Conservation (phyloP, 2,888 invertebrate genomes). For the Oscheius sp. region DNA sequence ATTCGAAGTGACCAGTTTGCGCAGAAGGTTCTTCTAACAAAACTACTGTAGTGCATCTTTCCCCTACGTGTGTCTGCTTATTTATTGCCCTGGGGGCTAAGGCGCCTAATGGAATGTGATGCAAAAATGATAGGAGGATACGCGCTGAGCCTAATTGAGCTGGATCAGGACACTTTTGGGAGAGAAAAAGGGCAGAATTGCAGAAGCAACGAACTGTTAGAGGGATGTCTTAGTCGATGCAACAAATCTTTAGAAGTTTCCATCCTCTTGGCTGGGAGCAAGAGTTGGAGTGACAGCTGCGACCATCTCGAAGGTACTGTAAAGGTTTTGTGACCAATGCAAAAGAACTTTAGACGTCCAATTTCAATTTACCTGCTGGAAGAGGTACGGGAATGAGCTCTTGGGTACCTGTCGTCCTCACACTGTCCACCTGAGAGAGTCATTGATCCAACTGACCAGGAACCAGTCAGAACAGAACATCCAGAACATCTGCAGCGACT, state of each 20-base stretch:
- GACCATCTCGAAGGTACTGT: conserved; percentile 27
- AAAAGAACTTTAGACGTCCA: conserved; percentile 44
- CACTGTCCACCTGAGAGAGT: conserved; percentile 42
- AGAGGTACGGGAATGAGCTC: conserved; percentile 50
- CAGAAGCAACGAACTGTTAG: conserved; percentile 51
- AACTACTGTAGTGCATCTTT: neutral
- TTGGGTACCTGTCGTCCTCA: conserved; percentile 46
- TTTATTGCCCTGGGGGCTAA: neutral
- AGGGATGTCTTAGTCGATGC: conserved; percentile 46
- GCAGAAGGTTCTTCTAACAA: too few relatives aligned
- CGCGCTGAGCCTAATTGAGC: conserved; percentile 32
- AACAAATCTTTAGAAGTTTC: conserved; percentile 55
- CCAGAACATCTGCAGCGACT: conserved; percentile 50
- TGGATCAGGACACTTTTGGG: neutral
- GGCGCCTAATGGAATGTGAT: conserved; percentile 35
- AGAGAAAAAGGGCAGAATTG: conserved; percentile 12
- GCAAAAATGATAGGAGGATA: conserved; percentile 21
- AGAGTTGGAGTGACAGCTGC: conserved; percentile 37
- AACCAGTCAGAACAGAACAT: conserved; percentile 53
- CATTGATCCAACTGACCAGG: conserved; percentile 45
- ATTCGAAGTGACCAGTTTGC: neutral
- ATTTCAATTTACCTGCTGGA: conserved; percentile 57
- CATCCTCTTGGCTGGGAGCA: conserved; percentile 50
- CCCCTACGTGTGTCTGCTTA: conserved; percentile 1
- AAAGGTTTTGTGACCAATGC: too few relatives aligned